phyloP scores from a whole-genome alignment of 2,797 vertebrate species.

The Lacerta bilineata region DNA sequence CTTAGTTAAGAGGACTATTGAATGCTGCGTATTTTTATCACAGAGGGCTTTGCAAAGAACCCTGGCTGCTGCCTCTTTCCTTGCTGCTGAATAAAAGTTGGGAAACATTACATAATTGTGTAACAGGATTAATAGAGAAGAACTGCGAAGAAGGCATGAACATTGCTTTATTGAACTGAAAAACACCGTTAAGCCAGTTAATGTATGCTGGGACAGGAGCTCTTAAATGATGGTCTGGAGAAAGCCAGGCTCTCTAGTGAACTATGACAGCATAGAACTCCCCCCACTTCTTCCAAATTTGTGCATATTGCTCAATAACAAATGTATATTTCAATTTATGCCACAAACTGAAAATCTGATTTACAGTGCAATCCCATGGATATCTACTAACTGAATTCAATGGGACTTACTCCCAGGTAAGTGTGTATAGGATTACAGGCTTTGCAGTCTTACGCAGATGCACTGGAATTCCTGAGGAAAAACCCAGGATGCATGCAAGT shows the following conservation, averaged over 20 bases:
- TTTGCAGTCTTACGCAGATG: not conserved
- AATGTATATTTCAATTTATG: too few relatives aligned
- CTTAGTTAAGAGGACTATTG: slow-evolving; percentile 13
- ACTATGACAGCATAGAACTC: too few relatives aligned
- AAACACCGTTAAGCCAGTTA: slow-evolving; percentile 14
- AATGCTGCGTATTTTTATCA: not conserved
- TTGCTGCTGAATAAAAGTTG: not conserved
- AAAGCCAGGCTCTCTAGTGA: not conserved
- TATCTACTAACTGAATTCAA: too few relatives aligned
- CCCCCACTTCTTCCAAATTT: too few relatives aligned
- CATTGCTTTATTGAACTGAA: not conserved
- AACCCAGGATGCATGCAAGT: too few relatives aligned
- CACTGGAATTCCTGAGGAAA: too few relatives aligned
- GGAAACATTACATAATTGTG: not conserved
- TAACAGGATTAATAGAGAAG: not conserved
- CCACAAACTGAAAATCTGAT: too few relatives aligned
- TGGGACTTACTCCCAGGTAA: too few relatives aligned
- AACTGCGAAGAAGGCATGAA: slow-evolving; percentile 10
- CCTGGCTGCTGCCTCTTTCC: slow-evolving; percentile 9
- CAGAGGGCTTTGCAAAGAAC: slow-evolving; percentile 39
- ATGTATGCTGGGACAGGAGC: not conserved
- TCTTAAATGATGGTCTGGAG: not conserved
- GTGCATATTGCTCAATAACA: too few relatives aligned
- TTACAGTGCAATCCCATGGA: too few relatives aligned
- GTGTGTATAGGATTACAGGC: too few relatives aligned